Evolutionary conservation across 2,113 vertebrate genomes (phyloP), one percentile per base, ranked within the genome.

Genomic region (Cinclus mexicanus): DNA sequence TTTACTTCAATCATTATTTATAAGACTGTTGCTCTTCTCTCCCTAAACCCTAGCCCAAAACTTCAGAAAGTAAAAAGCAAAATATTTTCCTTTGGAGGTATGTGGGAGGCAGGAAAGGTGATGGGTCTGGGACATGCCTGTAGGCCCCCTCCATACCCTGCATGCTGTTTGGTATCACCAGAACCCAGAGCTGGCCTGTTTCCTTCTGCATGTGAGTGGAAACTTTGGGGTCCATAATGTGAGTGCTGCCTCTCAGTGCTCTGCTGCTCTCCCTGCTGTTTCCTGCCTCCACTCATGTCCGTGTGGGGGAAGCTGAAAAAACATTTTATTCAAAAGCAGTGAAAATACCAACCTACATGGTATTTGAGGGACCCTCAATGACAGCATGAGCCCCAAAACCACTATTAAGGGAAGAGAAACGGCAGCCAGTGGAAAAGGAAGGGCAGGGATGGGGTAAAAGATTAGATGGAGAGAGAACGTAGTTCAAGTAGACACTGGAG

Each of bases 161-260:
- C 31, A 5, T 0, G 0, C 41, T 21, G 10, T 68, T 85, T 2
- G 4, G 41, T 31, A 17, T 22, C 7, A 2, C 41, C 72, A 64
- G 44, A 71, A 19, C 41, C 74, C 70, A 50, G 49, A 4, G 16
- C 29, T 33, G 47, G 33, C 63, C 65, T 29, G 6, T 59, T 85
- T 39, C 35, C 35, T 92, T 79, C 57, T 33, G 9, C 29, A 5
- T 8, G 37, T 8, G 7, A n/a, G 53, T 1, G 15, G 23, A 19
- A 53, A 42, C 31, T 44, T 72, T 20, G n/a, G 20, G 68, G 64
- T n/a, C 39, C 44, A 59, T 50, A 33, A 3, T 11, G 6, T 8
- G 10, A 9, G 17, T 18, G 24, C 60, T 76, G 76, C 31, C 35
- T 31, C 1, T 0, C 28, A 24, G 28, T 11, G 42, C 57, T 59